Evolutionary conservation across 2,797 vertebrate species (phyloP).

Genomic region (Arvicola amphibius): DNA sequence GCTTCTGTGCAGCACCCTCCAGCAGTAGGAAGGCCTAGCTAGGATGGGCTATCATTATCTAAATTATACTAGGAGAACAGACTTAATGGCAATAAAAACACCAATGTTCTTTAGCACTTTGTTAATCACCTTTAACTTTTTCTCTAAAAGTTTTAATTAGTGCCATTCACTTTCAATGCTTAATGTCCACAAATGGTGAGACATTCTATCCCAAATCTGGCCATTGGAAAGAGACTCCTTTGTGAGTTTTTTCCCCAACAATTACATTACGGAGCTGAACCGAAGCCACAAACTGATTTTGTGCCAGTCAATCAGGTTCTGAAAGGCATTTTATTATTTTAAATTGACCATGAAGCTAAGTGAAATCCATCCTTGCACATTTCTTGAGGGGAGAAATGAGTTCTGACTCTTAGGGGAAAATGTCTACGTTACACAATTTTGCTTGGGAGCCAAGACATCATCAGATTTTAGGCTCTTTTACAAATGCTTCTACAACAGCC

Average conservation of each 20-base stretch:
- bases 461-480: constrained; percentile 49
- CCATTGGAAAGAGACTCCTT: constrained; percentile 71
- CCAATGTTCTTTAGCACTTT: not conserved
- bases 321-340: constrained; percentile 83
- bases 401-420: constrained; percentile 77
- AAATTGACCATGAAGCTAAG: constrained; percentile 84
- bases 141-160: not conserved
- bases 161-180: constrained; percentile 37
- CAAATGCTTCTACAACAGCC: constrained; percentile 48
- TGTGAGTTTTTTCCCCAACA: constrained; percentile 58
- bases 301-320: constrained; percentile 77
- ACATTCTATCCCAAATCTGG: constrained; percentile 59
- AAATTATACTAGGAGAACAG: constrained; percentile 3
- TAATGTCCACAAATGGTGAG: constrained; percentile 61
- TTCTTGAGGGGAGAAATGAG: constrained; percentile 71
- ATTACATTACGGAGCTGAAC: constrained; percentile 74
- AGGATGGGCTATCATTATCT: constrained; percentile 22
- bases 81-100: constrained; percentile 35
- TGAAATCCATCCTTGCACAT: constrained; percentile 71
- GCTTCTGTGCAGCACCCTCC: not conserved
- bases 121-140: constrained; percentile 22
- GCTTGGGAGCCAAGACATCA: constrained; percentile 33
- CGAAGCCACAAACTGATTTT: constrained; percentile 74
- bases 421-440: constrained; percentile 58
- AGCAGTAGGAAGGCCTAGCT: not conserved